Evolutionary conservation across 2,113 vertebrate species (phyloP).

Genomic region (Natator depressus): DNA sequence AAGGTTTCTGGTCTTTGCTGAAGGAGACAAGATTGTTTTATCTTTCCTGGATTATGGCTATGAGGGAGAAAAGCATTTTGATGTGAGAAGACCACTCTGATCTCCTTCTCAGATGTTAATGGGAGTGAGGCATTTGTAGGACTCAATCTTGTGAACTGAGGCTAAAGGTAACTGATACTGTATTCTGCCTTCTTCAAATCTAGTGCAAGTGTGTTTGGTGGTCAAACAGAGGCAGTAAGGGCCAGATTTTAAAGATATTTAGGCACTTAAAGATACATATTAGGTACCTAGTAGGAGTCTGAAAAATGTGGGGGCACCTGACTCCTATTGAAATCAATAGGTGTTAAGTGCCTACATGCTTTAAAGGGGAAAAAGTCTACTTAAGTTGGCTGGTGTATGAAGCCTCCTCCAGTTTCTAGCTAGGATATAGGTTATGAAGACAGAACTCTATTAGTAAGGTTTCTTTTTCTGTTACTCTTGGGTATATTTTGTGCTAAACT

Average conservation of each 20-base stretch:
- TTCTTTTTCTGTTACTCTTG: background rate
- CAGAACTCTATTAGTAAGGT: background rate
- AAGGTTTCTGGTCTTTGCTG: background rate
- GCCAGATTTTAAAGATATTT: background rate
- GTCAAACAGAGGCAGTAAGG: background rate
- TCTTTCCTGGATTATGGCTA: background rate
- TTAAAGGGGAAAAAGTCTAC: background rate
- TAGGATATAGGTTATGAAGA: background rate
- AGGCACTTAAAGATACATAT: background rate
- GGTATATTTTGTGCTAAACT: background rate
- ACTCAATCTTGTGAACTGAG: rapidly evolving
- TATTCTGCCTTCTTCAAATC: rapidly evolving
- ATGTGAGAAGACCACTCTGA: background rate
- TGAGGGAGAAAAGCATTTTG: background rate
- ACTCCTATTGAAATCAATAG: background rate
- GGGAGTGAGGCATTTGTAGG: background rate
- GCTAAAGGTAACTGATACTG: rapidly evolving
- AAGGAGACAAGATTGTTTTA: background rate
- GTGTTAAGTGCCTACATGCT: background rate
- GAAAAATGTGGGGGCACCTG: background rate
- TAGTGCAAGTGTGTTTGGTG: rapidly evolving
- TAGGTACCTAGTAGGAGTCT: background rate
- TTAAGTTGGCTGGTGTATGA: background rate
- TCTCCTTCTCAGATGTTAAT: background rate
- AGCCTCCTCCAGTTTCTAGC: background rate